A percentile compares a stretch with the other conserved stretches of the same genome.
These are phyloP conservation scores for Shinisaurus crocodilurus DNA, from an alignment of 2,113 vertebrate genomes.

Conservation along the genomic window DNA sequence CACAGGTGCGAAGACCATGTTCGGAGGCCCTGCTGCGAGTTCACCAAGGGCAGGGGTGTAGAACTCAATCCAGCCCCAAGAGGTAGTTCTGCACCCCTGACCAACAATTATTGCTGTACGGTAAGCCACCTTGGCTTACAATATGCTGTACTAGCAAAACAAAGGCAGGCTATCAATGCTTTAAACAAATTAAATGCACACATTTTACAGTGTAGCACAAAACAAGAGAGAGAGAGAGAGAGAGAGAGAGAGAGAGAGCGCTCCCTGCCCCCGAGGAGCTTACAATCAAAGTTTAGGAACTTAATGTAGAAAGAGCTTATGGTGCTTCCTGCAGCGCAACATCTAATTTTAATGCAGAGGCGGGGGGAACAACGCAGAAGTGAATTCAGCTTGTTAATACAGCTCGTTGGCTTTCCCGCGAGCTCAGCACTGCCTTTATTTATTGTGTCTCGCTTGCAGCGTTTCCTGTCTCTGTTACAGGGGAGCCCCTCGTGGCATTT, in stretches of 20 bases:
- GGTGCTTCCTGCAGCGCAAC: neutral
- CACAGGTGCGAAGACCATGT: too few species aligned
- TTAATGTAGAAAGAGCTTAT: neutral
- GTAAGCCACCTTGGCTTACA: neutral
- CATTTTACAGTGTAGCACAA: neutral
- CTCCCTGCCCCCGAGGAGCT: neutral
- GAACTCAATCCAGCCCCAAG: too few species aligned
- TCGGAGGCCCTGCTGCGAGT: too few species aligned
- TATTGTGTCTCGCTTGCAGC: neutral
- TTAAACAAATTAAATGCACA: neutral
- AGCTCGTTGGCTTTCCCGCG: neutral
- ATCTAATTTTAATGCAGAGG: neutral
- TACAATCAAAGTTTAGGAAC: neutral
- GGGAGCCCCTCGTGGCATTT: neutral
- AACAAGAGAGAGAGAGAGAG: neutral
- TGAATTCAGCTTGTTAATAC: neutral
- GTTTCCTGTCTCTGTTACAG: constrained; percentile 24
- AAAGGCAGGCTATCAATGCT: neutral
- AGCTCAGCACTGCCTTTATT: neutral
- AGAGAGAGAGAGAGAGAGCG: too few species aligned
- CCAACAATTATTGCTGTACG: too few species aligned
- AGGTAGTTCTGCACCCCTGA: too few species aligned
- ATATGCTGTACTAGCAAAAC: neutral
- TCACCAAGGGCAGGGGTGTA: too few species aligned
- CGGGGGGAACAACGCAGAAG: neutral